These are phyloP conservation scores for Apodemus agrarius DNA, from an alignment of 2,797 vertebrate species.

Conservation along the genomic window DNA sequence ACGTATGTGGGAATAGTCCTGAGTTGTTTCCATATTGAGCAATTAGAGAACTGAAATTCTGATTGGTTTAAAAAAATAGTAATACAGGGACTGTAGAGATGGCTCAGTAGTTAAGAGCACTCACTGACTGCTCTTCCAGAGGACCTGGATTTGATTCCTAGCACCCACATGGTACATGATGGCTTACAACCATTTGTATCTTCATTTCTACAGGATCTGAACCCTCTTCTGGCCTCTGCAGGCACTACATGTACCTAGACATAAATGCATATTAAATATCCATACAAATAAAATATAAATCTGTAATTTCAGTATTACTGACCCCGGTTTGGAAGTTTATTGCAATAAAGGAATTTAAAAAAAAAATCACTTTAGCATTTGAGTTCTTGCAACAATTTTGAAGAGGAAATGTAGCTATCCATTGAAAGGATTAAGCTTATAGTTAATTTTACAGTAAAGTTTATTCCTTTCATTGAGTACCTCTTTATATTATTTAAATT, in stretches of 20 bases:
- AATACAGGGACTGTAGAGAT: not conserved
- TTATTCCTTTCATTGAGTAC: slow-evolving; percentile 32
- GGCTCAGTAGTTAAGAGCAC: not conserved
- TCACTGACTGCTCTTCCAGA: not conserved
- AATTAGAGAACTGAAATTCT: slow-evolving; percentile 32
- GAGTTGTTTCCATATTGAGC: not conserved
- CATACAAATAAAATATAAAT: not conserved
- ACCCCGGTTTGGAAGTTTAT: slow-evolving; percentile 37
- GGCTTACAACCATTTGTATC: not conserved
- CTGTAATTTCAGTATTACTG: not conserved
- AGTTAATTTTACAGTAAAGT: slow-evolving; percentile 44
- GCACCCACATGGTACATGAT: not conserved
- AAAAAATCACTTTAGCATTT: slow-evolving; percentile 26
- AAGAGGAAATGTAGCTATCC: not conserved
- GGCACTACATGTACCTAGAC: not conserved
- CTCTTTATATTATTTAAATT: slow-evolving; percentile 53
- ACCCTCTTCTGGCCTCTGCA: not conserved
- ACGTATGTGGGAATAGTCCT: not conserved
- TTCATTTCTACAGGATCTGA: not conserved
- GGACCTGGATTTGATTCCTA: not conserved
- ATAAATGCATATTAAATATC: not conserved
- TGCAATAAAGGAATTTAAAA: not conserved
- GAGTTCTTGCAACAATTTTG: slow-evolving; percentile 37
- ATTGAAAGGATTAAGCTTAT: slow-evolving; percentile 23
- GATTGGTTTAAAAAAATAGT: slow-evolving; percentile 32